A percentile compares a stretch with the other conserved stretches of the same genome.
Conservation (phyloP, 2,113 vertebrate species). For the Ursus arctos region DNA sequence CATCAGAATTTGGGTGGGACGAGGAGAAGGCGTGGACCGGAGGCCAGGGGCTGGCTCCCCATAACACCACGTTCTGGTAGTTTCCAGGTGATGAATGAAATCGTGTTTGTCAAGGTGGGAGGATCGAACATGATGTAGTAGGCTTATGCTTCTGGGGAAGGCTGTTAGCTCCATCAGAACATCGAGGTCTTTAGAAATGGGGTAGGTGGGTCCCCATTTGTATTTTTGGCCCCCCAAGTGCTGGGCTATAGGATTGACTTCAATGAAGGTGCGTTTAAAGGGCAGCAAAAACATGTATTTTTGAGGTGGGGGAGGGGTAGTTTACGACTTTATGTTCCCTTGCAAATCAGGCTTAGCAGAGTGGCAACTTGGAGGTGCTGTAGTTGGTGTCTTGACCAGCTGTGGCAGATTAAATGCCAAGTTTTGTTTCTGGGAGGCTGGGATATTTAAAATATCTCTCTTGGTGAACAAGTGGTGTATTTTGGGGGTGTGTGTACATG, state of each 20-base stretch:
- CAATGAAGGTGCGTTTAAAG: neutral
- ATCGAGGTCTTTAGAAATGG: neutral
- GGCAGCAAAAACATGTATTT: neutral
- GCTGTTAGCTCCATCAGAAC: neutral
- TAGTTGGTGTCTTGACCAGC: neutral
- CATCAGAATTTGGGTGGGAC: neutral
- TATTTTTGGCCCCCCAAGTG: neutral
- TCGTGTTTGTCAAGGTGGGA: neutral
- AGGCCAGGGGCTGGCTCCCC: neutral
- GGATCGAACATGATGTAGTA: neutral
- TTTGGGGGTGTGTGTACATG: neutral
- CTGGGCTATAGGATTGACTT: neutral
- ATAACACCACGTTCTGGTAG: rapidly evolving
- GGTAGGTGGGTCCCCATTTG: neutral
- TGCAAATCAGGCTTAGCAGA: neutral
- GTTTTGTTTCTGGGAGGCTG: constrained; percentile 8
- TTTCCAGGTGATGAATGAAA: neutral
- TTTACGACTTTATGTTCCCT: neutral
- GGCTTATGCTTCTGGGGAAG: neutral
- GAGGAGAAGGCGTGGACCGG: neutral
- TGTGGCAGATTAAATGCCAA: neutral
- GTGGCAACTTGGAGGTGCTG: neutral
- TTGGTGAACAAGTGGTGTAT: neutral
- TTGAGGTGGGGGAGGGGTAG: neutral
- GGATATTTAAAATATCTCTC: neutral